These are phyloP conservation scores for Eretmodus cyanostictus DNA, from an alignment of 2,113 vertebrate species.

Conservation along the genomic window DNA sequence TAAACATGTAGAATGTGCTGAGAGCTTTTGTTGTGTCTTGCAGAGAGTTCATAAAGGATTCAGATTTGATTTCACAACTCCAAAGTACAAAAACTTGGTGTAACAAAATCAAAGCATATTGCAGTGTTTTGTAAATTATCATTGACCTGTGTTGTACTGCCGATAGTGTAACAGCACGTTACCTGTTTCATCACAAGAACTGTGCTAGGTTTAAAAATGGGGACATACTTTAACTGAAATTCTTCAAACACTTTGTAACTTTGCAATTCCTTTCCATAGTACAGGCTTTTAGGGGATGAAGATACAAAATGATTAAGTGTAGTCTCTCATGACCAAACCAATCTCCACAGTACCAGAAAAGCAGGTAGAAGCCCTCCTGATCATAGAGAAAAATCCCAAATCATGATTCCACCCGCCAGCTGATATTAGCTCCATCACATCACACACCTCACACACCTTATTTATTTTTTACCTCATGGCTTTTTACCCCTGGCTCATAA, in stretches of 20 bases:
- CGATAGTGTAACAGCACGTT: background rate
- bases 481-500: background rate
- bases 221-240: background rate
- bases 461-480: background rate
- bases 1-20: background rate
- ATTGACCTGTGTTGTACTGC: background rate
- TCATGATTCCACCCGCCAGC: background rate
- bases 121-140: background rate
- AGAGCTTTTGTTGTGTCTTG: background rate
- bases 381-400: background rate
- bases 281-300: background rate
- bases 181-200: background rate
- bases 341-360: background rate
- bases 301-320: background rate
- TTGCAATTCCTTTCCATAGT: background rate
- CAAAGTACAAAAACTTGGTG: background rate
- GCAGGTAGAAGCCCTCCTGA: too few species aligned
- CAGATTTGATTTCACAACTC: background rate
- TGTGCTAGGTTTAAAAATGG: background rate
- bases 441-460: background rate
- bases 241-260: background rate
- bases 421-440: background rate
- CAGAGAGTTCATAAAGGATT: background rate
- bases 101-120: background rate
- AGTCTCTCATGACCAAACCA: background rate